Evolutionary conservation across 2,888 invertebrate genomes (phyloP).

Genomic region (Eupeodes latifasciatus): DNA sequence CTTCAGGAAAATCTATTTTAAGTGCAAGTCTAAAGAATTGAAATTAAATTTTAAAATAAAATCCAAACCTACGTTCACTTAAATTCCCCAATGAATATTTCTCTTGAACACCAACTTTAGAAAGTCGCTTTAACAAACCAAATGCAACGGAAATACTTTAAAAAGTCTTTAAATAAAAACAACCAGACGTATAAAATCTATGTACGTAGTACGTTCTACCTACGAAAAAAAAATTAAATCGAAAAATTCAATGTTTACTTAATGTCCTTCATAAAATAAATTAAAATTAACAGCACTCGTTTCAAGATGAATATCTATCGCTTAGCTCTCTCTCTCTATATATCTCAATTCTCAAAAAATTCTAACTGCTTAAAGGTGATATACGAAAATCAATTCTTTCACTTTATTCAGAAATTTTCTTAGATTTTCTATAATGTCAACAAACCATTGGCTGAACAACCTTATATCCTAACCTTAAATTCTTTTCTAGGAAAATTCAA

Average conservation of each 20-base stretch:
- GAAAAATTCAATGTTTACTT: conserved; percentile 16
- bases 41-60: not conserved
- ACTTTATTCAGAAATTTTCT: not conserved
- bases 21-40: no score
- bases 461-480: not conserved
- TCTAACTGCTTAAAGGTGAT: not conserved
- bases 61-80: not conserved
- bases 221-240: not conserved
- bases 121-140: not conserved
- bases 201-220: not conserved
- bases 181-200: not conserved
- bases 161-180: conserved; percentile 2
- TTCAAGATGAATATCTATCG: not conserved
- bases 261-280: conserved; percentile 10
- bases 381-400: not conserved
- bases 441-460: not conserved
- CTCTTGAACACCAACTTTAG: not conserved
- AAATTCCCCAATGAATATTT: not conserved
- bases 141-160: not conserved
- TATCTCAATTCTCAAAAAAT: not conserved
- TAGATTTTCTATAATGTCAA: not conserved
- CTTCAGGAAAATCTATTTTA: no score
- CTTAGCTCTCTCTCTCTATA: not conserved
- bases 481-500: no score
- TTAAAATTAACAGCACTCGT: conserved; percentile 3